Base-by-base conservation (phyloP, 2,888 invertebrate species). In the Sericinus montela region DNA sequence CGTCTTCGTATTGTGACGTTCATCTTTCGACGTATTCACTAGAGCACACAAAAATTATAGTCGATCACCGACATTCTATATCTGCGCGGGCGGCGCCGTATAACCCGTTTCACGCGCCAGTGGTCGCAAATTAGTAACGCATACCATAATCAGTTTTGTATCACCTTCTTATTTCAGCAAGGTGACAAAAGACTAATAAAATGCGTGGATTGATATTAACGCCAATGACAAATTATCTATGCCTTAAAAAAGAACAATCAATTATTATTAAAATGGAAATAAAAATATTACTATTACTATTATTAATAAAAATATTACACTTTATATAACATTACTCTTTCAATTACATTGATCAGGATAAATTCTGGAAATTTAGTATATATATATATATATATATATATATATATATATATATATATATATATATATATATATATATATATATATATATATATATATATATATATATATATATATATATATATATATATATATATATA, bases 51-150 rank as follows among this genome's bases (percentile, higher is more conserved):
- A 87, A 87, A 87, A 88, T 88, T 88, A 87, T 87, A 88, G 88
- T 66, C 86, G 86, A 88, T 88, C 87, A 83, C 86, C 80, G 79
- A 72, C 80, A 74, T 79, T 84, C 87, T 88, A 87, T 84, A 85
- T 85, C 77, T 72, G 84, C 71, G 61, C 75, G 65, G 63, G 69
- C 75, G 72, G 71, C 65, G 71, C 65, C 67, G 79, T 88, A 87
- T 88, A 88, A 86, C 87, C 72, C 87, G 88, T 88, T 88, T 87
- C 88, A 85, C 80, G 84, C 80, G 78, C 75, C 83, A 82, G 78
- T 73, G 69, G 77, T 78, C 66, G 71, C 73, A 78, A 80, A 81
- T 79, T 74, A 65, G 65, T 71, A 75, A 73, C 69, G 65, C 64
- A 63, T 67, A 57, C 52, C 54, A 55, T 58, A 56, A 59, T 38